Evolutionary conservation across 2,888 invertebrate genomes (phyloP), one percentile per base, ranked within the genome.

Genomic region (Syrista parreyssii): DNA sequence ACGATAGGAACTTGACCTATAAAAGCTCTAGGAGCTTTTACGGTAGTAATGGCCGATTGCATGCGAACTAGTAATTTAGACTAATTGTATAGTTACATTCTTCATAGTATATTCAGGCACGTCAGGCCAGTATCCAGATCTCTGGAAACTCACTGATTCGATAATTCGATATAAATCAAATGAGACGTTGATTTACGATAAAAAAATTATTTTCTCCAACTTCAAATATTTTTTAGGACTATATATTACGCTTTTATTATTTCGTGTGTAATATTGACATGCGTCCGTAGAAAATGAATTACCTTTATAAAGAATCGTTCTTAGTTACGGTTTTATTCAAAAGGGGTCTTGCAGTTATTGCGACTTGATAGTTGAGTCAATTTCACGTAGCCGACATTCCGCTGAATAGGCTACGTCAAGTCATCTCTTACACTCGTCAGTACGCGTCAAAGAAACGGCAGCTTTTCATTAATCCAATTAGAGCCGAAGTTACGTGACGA

Each of bases 1-100:
- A 68, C 82, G 80, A 83, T 79, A 81, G 81, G 86, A 86, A 86
- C 86, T 86, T 88, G 88, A 88, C 88, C 88, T 86, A 88, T 84
- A 88, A 88, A 88, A 83, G 85, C 85, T 84, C 81, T 79, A 72
- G 79, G 81, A 84, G 83, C 85, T 85, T 87, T 81, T 82, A 79
- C 80, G 76, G 78, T 77, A 33, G 74, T 81, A 85, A 85, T 84
- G 85, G 80, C 80, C 78, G 79, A 75, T 34, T 36, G 83, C 88
- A 88, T 88, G 88, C 88, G 87, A 88, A 85, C 78, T 76, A 77
- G 78, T 80, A 75, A 83, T 82, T 82, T 75, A 73, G 71, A 74
- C 75, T 75, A 75, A 74, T 79, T 33, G 71, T 55, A 55, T 55
- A 55, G 55, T 55, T 55, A 55, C 2, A n/a, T n/a, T n/a, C n/a